These are phyloP conservation scores for Propithecus perrieri DNA, from an alignment of 2,797 vertebrate species.

Conservation along the genomic window DNA sequence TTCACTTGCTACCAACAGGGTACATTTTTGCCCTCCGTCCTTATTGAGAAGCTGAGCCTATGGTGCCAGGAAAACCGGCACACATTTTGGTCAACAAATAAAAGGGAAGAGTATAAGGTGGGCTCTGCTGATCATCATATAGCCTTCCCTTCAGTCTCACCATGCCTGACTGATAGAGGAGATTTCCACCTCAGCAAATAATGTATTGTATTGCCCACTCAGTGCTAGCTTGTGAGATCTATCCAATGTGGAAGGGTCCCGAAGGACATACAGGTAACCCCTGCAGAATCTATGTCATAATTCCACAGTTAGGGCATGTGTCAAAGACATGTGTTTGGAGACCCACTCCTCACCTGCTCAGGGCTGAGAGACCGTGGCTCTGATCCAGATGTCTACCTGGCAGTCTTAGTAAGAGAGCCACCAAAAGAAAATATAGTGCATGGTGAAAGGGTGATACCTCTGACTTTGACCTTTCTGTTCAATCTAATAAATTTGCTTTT, in stretches of 20 bases:
- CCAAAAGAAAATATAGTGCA: neutral
- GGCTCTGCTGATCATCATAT: neutral
- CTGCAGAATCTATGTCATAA: neutral
- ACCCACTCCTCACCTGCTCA: neutral
- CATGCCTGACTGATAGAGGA: neutral
- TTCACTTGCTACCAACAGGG: neutral
- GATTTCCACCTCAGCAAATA: neutral
- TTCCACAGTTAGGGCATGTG: neutral
- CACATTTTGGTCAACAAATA: neutral
- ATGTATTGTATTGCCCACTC: neutral
- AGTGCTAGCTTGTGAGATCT: neutral
- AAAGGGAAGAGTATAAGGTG: neutral
- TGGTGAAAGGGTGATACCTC: neutral
- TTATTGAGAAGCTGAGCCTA: neutral
- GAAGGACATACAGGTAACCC: neutral
- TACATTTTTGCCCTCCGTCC: neutral
- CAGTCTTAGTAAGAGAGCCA: neutral
- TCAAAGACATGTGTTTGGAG: neutral
- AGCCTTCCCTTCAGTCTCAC: neutral
- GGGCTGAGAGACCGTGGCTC: neutral
- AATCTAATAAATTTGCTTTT: neutral
- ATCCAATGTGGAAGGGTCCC: neutral
- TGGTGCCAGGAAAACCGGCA: neutral
- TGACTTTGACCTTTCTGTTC: neutral
- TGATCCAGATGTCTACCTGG: neutral